phyloP scores from a whole-genome alignment of 2,113 vertebrate genomes.

The Pollimyrus isidori region DNA sequence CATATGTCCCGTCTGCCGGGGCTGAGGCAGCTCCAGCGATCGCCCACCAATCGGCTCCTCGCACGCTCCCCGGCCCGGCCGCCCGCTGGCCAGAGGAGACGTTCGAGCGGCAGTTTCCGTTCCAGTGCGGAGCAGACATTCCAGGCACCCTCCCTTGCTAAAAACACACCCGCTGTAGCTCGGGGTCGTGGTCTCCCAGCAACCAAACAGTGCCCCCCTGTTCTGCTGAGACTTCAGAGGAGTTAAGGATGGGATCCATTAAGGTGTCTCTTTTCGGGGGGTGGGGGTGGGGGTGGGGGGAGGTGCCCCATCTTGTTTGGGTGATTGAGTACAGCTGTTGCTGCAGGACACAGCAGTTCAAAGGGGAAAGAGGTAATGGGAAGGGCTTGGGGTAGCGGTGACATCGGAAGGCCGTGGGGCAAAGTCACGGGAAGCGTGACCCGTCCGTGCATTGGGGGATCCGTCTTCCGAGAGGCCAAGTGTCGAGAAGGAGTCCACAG shows the following conservation, averaged over 20 bases:
- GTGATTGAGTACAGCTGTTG: constrained; percentile 43
- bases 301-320: constrained; percentile 12
- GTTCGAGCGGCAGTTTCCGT: constrained; percentile 24
- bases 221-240: constrained; percentile 22
- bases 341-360: constrained; percentile 37
- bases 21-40: not conserved
- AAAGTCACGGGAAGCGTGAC: constrained; percentile 17
- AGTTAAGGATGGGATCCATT: constrained; percentile 40
- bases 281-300: not conserved
- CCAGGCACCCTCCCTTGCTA: constrained; percentile 1
- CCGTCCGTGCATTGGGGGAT: not conserved
- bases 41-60: not conserved
- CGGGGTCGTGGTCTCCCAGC: not conserved
- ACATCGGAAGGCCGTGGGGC: constrained; percentile 27
- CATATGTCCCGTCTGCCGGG: not conserved
- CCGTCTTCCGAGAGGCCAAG: not conserved
- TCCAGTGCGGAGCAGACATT: constrained; percentile 17
- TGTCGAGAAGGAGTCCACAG: not conserved
- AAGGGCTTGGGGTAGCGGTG: constrained; percentile 22
- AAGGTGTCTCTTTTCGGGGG: constrained; percentile 36
- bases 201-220: constrained; percentile 25
- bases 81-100: constrained; percentile 21
- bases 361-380: constrained; percentile 24
- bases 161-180: not conserved
- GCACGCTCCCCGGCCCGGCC: not conserved